A percentile compares a stretch with the other conserved stretches of the same genome.
phyloP scores from a whole-genome alignment of 2,113 vertebrate genomes.

The Phrynosoma blainvillii region DNA sequence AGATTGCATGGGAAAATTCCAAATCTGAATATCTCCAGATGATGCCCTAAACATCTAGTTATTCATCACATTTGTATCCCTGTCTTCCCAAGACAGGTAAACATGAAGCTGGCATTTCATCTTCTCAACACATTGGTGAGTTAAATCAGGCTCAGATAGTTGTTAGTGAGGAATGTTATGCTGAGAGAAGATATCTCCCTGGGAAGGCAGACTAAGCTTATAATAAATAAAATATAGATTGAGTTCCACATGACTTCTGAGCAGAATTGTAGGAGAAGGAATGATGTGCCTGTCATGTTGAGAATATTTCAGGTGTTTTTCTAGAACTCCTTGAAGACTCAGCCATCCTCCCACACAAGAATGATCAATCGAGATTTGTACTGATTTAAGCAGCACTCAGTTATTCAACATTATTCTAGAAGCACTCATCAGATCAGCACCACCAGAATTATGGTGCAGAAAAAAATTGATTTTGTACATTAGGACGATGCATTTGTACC shows the following conservation, averaged over 20 bases:
- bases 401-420: background rate
- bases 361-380: background rate
- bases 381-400: background rate
- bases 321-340: background rate
- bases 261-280: background rate
- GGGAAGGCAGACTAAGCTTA: background rate
- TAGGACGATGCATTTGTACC: too few relatives aligned
- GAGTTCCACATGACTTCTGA: background rate
- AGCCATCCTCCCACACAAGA: background rate
- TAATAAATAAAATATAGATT: background rate
- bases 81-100: background rate
- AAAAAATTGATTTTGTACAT: too few relatives aligned
- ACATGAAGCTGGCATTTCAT: conserved; percentile 2
- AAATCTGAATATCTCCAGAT: background rate
- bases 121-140: background rate
- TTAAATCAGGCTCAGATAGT: conserved; percentile 8
- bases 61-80: conserved; percentile 11
- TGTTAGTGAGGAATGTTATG: background rate
- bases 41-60: background rate
- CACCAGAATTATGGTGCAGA: too few relatives aligned
- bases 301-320: background rate
- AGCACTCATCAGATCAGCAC: too few relatives aligned
- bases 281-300: background rate
- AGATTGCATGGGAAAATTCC: background rate
- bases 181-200: background rate